Evolutionary conservation across 2,888 invertebrate genomes (phyloP), one percentile per base, ranked within the genome.

Genomic region (Ophion ventricosus): DNA sequence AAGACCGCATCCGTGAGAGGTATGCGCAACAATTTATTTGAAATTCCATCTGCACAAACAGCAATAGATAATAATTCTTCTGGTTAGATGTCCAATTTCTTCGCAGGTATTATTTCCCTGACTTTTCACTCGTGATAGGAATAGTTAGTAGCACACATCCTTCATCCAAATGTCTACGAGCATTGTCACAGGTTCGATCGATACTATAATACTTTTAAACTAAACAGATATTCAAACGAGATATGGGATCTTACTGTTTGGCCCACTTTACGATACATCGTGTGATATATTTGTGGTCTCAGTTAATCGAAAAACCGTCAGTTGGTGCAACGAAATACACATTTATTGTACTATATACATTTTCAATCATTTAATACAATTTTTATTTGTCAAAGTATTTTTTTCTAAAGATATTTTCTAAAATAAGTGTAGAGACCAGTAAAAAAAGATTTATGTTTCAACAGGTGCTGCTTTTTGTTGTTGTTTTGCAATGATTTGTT

Each of bases 1-100:
- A 49, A 14, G 49, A 4, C 17, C 17, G 49, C 26, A n/a, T 26
- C 11, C 26, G 14, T 17, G 26, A n/a, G 26, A n/a, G 8, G 23
- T 54, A 29, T n/a, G 57, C 5, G 23, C 63, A 25, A 35, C 10
- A 40, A 59, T 73, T 73, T 40, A 40, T 63, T 74, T 74, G 29
- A 49, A 49, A 63, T 63, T 63, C 54, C 74, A 74, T 14, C 63
- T 74, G 74, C n/a, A 20, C 74, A 63, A 74, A 63, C 29, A 74
- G 29, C 74, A 5, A 11, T n/a, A 35, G 23, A 14, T 35, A 17
- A 56, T 26, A n/a, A 23, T 26, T 61, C 43, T 10, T 49, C 43
- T 43, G 23, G 40, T 20, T 17, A 2, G 26, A 4, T 23, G 25
- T 5, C 11, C 26, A 1, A 74, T 54, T 63, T 74, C 63, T 74